Evolutionary conservation across 2,888 invertebrate genomes (phyloP), one percentile per base, ranked within the genome.

Genomic region (Diaperis boleti): DNA sequence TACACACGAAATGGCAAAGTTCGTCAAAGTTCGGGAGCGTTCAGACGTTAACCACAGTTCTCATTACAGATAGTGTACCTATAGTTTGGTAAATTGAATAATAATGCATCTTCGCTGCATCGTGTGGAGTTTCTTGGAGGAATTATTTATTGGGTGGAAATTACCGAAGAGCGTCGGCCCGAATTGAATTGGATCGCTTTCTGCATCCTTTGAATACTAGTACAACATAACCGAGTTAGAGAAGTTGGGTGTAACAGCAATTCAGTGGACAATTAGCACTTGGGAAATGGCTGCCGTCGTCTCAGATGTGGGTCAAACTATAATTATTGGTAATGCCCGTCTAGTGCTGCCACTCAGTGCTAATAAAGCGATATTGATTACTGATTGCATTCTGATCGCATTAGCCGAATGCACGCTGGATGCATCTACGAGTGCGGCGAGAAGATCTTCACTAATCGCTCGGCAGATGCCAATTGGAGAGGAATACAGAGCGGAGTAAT

Each of bases 231-330:
- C 66, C 59, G 55, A 71, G 66, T 71, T 71, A 71, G 44, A 26
- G 47, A 63, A 71, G 68, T 71, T 69, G 60, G 57, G 62, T 65
- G 64, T 64, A 67, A 59, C 64, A 69, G 65, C 69, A 69, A 71
- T 69, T 66, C 65, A 59, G 54, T 62, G 68, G 66, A 69, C 69
- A 71, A 69, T 71, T 71, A 69, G 68, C 68, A 68, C 64, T 71
- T 67, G 69, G 67, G 62, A 67, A 71, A 71, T 69, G 66, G 57
- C 68, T 61, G 64, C 47, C 50, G 61, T n/a, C n/a, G n/a, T 61
- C 37, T 65, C 65, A 5, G 64, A 68, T 69, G 57, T 66, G 55
- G 70, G 70, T 71, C 70, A 69, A 65, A 61, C 68, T 69, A 69
- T 67, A 70, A 70, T 71, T 70, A 68, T 55, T 65, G 64, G 59